phyloP scores from a whole-genome alignment of 2,888 invertebrate genomes.

The Lepidochitona cinerea region DNA sequence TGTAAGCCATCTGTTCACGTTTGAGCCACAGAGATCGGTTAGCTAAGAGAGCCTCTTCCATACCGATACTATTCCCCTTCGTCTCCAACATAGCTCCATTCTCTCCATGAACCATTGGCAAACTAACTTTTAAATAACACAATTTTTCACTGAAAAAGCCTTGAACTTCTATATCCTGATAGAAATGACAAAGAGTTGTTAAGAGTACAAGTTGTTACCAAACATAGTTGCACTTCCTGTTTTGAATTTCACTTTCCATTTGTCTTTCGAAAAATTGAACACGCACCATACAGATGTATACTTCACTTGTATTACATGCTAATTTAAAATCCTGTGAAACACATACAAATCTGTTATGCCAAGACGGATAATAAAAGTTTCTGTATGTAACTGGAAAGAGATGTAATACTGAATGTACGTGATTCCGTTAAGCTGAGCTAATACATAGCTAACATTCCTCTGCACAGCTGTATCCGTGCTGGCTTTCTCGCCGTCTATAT shows the following conservation, averaged over 20 bases:
- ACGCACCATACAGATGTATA: neutral
- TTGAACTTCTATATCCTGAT: too few species aligned
- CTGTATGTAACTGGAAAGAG: too few species aligned
- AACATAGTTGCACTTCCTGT: too few species aligned
- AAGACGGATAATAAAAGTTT: too few species aligned
- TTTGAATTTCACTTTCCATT: too few species aligned
- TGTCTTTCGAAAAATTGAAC: too few species aligned
- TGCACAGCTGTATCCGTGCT: neutral
- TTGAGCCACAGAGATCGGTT: slow-evolving; percentile 47
- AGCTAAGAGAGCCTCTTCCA: slow-evolving; percentile 22
- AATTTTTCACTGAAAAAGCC: too few species aligned
- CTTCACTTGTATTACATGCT: neutral
- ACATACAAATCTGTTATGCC: too few species aligned
- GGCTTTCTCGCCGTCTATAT: neutral
- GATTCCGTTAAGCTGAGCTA: neutral
- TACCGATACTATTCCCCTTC: neutral
- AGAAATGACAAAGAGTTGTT: too few species aligned
- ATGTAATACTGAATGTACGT: too few species aligned
- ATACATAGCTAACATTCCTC: neutral
- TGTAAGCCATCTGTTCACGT: slow-evolving; percentile 49
- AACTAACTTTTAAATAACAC: too few species aligned
- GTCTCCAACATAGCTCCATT: slow-evolving; percentile 1
- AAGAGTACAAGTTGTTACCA: too few species aligned
- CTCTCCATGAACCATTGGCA: slow-evolving; percentile 8
- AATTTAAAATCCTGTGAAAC: neutral